Percentiles rank a stretch among this genome's conserved stretches.
phyloP scores from a whole-genome alignment of 2,888 invertebrate genomes.

The Polymixis flavicincta region DNA sequence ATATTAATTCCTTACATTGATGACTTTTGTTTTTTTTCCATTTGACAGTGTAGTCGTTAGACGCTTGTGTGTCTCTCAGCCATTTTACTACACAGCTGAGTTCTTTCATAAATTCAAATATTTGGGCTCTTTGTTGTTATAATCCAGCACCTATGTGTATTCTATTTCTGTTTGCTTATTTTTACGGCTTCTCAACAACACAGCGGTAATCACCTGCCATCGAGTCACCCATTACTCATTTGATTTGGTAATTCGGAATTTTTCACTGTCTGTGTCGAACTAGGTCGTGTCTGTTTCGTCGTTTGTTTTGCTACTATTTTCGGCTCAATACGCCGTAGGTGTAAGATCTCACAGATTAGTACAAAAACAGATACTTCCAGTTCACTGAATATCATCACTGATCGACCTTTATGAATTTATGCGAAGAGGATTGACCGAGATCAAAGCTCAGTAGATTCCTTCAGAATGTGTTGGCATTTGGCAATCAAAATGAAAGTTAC shows the following conservation, averaged over 20 bases:
- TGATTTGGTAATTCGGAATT: conserved; percentile 53
- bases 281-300: conserved; percentile 44
- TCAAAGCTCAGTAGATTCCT: conserved; percentile 41
- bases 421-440: conserved; percentile 34
- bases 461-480: conserved; percentile 45
- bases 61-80: not conserved
- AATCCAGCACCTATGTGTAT: conserved; percentile 17
- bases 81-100: conserved; percentile 2
- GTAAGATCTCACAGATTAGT: conserved; percentile 30
- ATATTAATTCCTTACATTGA: not conserved
- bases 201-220: conserved; percentile 37
- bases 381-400: conserved; percentile 26
- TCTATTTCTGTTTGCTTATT: conserved; percentile 47
- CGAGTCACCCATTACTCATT: conserved; percentile 50
- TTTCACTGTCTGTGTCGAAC: conserved; percentile 49
- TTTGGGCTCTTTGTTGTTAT: conserved; percentile 26
- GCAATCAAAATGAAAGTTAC: conserved; percentile 52
- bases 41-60: not conserved
- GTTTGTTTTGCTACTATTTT: conserved; percentile 62
- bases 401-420: conserved; percentile 48
- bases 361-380: conserved; percentile 43
- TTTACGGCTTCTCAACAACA: conserved; percentile 38
- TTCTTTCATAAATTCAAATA: conserved; percentile 41
- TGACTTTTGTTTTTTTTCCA: not conserved
- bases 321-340: conserved; percentile 26